Base-by-base conservation (phyloP, 1,140 invertebrate species). In the Piezodorus guildinii region DNA sequence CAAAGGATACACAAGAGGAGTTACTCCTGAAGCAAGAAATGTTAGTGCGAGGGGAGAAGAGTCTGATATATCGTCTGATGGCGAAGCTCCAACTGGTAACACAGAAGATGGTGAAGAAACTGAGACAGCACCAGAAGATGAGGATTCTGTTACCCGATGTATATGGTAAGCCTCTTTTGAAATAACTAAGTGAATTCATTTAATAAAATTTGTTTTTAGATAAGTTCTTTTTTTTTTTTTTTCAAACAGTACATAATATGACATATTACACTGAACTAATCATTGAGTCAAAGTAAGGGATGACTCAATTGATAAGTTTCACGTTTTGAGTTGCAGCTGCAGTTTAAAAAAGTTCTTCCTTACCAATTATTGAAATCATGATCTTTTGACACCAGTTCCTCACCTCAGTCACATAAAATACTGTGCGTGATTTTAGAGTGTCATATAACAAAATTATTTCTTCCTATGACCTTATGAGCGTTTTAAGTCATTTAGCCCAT, bases 101-200 rank as follows among this genome's bases (percentile, higher is more conserved):
- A 56, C 52, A 9, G 52, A 56, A 15, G 84, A 87, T 69, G 88
- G 87, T 0, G 90, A 91, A 71, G 89, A 91, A 73, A 93, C 90
- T 0, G 90, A 91, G 75, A 92, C 89, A 0, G 90, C 90, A 0
- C 86, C 88, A 0, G 80, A 70, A 68, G 79, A 91, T 70, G 90
- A 91, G 45, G 90, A 94, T 70, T 89, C 88, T 64, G 81, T 91
- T 54, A 96, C 94, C 0, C 79, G 93, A 54, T 96, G 94, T 75
- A 91, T 96, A 69, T 96, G 83, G 82, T 83, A 75, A 74, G 68
- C 9, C 16, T 45, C 10, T 63, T n/a, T n/a, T n/a, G n/a, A n/a
- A n/a, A n/a, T n/a, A n/a, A n/a, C n/a, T n/a, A n/a, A n/a, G n/a
- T n/a, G n/a, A n/a, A n/a, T n/a, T n/a, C n/a, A n/a, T n/a, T n/a